These are phyloP conservation scores for Tapirus indicus DNA, from an alignment of 2,797 vertebrate genomes.

Conservation along the genomic window DNA sequence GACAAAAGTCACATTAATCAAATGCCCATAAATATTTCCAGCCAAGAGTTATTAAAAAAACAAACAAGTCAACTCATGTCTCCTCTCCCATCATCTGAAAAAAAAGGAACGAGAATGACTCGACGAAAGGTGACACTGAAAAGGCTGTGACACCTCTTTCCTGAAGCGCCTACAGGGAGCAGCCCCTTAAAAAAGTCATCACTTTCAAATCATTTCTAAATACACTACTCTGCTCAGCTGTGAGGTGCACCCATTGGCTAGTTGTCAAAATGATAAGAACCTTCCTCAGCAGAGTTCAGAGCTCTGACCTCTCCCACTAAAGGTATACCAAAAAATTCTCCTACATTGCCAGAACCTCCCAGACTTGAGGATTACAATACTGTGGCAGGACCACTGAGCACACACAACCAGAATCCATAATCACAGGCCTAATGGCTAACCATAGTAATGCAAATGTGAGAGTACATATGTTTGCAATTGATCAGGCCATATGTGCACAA, in stretches of 20 bases:
- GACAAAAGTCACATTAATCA: neutral
- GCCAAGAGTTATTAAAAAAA: neutral
- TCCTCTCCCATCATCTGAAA: neutral
- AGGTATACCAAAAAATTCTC: neutral
- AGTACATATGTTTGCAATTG: neutral
- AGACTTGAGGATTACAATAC: conserved; percentile 22
- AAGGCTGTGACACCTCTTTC: neutral
- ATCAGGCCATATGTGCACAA: neutral
- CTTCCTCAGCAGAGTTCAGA: neutral
- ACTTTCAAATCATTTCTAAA: conserved; percentile 62
- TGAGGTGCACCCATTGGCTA: neutral
- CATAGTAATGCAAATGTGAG: neutral
- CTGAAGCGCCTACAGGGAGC: neutral
- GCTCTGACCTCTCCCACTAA: conserved; percentile 48
- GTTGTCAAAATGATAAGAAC: conserved; percentile 27
- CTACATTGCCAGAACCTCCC: neutral
- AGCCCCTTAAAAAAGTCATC: conserved; percentile 6
- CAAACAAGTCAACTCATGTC: neutral
- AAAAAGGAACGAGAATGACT: neutral
- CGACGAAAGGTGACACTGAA: neutral
- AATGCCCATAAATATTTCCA: conserved; percentile 47
- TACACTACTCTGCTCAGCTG: neutral
- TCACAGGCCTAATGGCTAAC: neutral
- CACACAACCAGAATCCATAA: neutral
- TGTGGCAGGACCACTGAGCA: neutral